Evolutionary conservation across 35 echinoderm and acorn worm species (phyloP).

Genomic region (Diadema setosum): DNA sequence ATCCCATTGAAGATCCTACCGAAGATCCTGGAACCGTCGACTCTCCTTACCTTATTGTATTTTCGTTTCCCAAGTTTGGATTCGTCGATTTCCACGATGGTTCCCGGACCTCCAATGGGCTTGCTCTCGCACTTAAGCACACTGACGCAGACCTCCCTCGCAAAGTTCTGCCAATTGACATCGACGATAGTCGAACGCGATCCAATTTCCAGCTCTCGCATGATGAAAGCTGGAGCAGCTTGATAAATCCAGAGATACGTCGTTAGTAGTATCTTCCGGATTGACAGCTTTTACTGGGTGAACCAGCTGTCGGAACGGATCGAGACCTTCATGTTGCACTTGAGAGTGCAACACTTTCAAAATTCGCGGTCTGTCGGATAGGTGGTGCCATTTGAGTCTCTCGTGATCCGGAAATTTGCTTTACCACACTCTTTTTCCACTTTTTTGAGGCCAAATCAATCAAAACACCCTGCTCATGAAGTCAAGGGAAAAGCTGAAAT

Average conservation of each 20-base stretch:
- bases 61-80: constrained; percentile 19
- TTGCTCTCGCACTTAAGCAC: neutral
- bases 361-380: neutral
- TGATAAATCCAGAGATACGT: neutral
- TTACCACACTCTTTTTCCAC: neutral
- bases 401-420: neutral
- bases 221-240: neutral
- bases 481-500: too few relatives aligned
- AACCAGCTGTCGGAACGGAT: neutral
- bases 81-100: constrained; percentile 3
- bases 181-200: neutral
- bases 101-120: constrained; percentile 13
- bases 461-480: neutral
- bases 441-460: neutral
- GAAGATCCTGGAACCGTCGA: neutral
- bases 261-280: neutral
- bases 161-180: neutral
- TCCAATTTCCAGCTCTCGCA: neutral
- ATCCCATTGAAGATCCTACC: too few relatives aligned
- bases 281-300: neutral
- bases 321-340: neutral
- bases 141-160: neutral
- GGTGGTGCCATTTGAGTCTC: neutral
- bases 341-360: neutral
- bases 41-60: neutral